phyloP scores from a whole-genome alignment of 2,888 invertebrate genomes.

The Steinernema hermaphroditum region DNA sequence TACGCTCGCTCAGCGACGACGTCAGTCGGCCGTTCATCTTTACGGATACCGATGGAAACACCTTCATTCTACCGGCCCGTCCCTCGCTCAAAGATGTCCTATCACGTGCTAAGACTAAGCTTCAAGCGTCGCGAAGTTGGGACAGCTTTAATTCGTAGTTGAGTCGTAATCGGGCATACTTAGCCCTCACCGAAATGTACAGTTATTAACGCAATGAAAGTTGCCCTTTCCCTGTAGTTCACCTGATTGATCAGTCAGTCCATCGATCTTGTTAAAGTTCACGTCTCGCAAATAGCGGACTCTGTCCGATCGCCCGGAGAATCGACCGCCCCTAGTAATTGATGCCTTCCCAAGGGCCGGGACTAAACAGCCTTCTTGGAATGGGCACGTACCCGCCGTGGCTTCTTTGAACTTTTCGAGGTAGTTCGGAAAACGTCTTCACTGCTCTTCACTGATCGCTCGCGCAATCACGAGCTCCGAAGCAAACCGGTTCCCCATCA shows the following conservation, averaged over 20 bases:
- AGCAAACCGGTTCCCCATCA: constrained; percentile 14
- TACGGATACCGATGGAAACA: constrained; percentile 9
- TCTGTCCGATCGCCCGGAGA: no score
- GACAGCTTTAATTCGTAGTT: constrained; percentile 3
- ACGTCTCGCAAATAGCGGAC: no score
- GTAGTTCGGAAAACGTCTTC: background rate
- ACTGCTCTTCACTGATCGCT: background rate
- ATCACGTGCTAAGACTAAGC: constrained; percentile 5
- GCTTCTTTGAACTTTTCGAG: constrained; percentile 5
- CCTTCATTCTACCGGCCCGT: constrained; percentile 8
- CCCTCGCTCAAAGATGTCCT: constrained; percentile 9
- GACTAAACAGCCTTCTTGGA: background rate
- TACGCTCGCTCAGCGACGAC: constrained; percentile 20
- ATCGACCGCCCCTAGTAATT: background rate
- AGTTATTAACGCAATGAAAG: background rate
- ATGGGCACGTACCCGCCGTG: constrained; percentile 17
- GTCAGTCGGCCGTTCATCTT: constrained; percentile 26
- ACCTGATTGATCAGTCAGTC: no score
- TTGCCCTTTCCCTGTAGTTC: background rate
- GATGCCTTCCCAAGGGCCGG: no score
- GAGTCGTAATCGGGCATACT: no score
- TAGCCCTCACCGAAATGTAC: background rate
- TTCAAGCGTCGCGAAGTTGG: constrained; percentile 18
- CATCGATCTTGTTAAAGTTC: no score
- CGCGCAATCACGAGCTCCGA: constrained; percentile 12